Percentiles rank a stretch among this genome's conserved stretches.
Evolutionary conservation across 1,140 invertebrate species (phyloP).

Genomic region (Musca vetustissima): DNA sequence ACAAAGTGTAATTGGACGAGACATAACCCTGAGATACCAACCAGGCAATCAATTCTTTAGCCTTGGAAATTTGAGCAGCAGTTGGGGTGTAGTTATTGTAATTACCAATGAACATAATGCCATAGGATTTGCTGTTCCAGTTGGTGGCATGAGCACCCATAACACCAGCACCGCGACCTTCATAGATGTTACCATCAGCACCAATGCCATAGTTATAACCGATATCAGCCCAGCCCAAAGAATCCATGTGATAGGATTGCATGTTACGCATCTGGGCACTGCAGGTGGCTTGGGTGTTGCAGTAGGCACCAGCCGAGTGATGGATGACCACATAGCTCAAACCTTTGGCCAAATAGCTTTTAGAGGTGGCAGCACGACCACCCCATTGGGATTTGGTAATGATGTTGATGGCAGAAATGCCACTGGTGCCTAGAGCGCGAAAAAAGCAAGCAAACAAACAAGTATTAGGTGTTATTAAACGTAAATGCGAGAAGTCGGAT

Average conservation of each 20-base stretch:
- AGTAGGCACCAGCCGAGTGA: slow-evolving; percentile 64
- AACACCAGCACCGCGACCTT: slow-evolving; percentile 68
- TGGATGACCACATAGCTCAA: slow-evolving; percentile 72
- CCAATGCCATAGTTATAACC: slow-evolving; percentile 62
- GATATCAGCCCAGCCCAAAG: slow-evolving; percentile 65
- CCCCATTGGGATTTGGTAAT: slow-evolving; percentile 62
- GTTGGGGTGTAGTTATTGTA: slow-evolving; percentile 39
- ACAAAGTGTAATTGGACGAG: slow-evolving; percentile 61
- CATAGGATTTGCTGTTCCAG: slow-evolving; percentile 67
- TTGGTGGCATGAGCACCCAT: slow-evolving; percentile 64
- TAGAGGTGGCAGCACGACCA: slow-evolving; percentile 58
- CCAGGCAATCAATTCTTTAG: slow-evolving; percentile 61
- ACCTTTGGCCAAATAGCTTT: slow-evolving; percentile 58
- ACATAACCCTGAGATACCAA: slow-evolving; percentile 62
- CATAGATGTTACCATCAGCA: slow-evolving; percentile 59
- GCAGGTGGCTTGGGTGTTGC: slow-evolving; percentile 55
- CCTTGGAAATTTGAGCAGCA: slow-evolving; percentile 42
- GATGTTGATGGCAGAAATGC: slow-evolving; percentile 34
- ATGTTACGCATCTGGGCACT: slow-evolving; percentile 58
- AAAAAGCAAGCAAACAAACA: slow-evolving; percentile 31
- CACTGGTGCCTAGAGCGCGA: background rate
- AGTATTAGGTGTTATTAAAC: too few relatives aligned
- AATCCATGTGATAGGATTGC: slow-evolving; percentile 61
- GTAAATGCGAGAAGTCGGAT: too few relatives aligned
- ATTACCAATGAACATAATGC: slow-evolving; percentile 62